A percentile compares a stretch with the other conserved stretches of the same genome.
Conservation (phyloP, 2,797 vertebrate genomes). For the Arremon brunneinucha region DNA sequence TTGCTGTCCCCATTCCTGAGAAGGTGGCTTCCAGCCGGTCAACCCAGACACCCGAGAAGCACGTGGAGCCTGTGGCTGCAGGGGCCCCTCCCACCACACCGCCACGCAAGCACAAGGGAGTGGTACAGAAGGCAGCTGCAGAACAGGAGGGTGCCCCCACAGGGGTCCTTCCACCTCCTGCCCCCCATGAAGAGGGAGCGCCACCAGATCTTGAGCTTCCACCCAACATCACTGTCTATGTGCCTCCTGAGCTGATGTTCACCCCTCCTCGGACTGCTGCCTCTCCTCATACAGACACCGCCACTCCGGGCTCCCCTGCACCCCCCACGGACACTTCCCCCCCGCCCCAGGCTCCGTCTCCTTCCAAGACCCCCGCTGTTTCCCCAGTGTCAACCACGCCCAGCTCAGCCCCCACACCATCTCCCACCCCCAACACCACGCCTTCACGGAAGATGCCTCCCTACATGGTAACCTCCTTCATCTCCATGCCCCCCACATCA, state of each 20-base stretch:
- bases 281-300: background rate
- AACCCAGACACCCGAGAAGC: conserved; percentile 41
- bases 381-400: conserved; percentile 72
- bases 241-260: conserved; percentile 21
- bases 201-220: background rate
- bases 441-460: conserved; percentile 41
- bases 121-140: background rate
- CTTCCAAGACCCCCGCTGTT: conserved; percentile 72
- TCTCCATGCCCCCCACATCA: conserved; percentile 64
- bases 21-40: conserved; percentile 42
- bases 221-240: background rate
- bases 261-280: conserved; percentile 26
- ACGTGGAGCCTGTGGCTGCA: fast-evolving
- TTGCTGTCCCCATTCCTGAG: background rate
- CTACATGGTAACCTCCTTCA: conserved; percentile 75
- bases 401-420: background rate
- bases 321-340: background rate
- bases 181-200: fast-evolving
- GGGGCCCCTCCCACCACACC: background rate
- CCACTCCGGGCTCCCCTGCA: background rate
- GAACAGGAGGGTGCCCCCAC: background rate
- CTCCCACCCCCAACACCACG: conserved; percentile 30
- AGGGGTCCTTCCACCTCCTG: background rate
- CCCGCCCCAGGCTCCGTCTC: background rate
- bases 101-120: conserved; percentile 35